These are phyloP conservation scores for Climacteris rufus DNA, from an alignment of 2,113 vertebrate species.

Conservation along the genomic window DNA sequence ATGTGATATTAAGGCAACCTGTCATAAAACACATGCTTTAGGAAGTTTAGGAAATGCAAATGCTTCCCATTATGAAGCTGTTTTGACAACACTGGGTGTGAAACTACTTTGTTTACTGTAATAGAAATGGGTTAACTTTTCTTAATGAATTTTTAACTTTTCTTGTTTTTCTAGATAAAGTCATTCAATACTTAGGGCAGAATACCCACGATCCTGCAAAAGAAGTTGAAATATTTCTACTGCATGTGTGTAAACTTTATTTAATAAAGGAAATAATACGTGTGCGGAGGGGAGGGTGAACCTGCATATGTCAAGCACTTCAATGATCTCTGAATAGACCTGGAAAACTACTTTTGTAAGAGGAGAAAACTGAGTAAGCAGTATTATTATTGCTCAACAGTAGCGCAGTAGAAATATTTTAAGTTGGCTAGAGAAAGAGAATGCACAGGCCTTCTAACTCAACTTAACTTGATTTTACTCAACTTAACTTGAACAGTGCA, in stretches of 20 bases:
- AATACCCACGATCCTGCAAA: accelerated
- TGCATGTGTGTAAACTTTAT: not conserved
- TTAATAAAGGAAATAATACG: not conserved
- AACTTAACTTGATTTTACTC: not conserved
- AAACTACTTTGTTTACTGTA: not conserved
- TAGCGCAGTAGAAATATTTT: not conserved
- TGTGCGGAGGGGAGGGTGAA: not conserved
- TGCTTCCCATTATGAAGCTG: not conserved
- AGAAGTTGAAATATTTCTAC: not conserved
- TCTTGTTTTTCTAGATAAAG: not conserved
- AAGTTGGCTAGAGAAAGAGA: not conserved
- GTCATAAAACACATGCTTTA: not conserved
- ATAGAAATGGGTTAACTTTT: not conserved
- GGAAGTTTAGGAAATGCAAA: not conserved
- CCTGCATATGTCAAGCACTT: not conserved
- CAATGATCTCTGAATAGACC: not conserved
- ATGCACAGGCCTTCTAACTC: not conserved
- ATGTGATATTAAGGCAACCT: not conserved
- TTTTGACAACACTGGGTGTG: not conserved
- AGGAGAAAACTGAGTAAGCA: not conserved
- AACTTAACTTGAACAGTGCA: not conserved
- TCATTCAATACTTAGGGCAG: not conserved
- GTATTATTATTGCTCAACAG: not conserved
- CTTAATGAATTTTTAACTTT: not conserved
- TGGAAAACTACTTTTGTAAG: not conserved